Percentiles rank a stretch among this genome's conserved stretches.
phyloP scores from a whole-genome alignment of 2,797 vertebrate genomes.

The Florisuga fusca region DNA sequence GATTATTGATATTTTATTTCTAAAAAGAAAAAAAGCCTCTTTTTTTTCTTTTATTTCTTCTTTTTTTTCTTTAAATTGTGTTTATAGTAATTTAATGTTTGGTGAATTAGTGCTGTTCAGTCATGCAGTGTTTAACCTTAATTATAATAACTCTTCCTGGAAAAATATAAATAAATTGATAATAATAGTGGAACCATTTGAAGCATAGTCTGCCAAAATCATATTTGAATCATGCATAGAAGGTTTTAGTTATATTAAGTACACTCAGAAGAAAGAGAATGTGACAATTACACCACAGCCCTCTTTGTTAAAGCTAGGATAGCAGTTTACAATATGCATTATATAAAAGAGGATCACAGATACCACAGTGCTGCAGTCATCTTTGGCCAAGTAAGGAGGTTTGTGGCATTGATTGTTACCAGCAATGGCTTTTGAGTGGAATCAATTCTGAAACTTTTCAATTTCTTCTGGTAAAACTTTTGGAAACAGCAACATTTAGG shows the following conservation, averaged over 20 bases:
- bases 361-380: neutral
- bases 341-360: fast-evolving
- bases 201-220: neutral
- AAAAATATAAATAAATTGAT: neutral
- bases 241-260: neutral
- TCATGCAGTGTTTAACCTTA: neutral
- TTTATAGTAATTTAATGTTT: neutral
- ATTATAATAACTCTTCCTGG: neutral
- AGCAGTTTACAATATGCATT: neutral
- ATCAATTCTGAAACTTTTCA: fast-evolving
- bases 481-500: neutral
- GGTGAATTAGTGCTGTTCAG: neutral
- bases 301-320: neutral
- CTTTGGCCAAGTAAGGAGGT: neutral
- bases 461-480: neutral
- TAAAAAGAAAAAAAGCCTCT: neutral
- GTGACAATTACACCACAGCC: neutral
- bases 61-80: neutral
- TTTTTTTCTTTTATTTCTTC: fast-evolving
- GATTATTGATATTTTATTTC: neutral
- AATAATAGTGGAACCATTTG: neutral
- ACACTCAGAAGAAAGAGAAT: neutral
- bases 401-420: neutral
- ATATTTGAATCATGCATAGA: neutral
- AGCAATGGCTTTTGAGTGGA: neutral